Evolutionary conservation across 2,888 invertebrate species (phyloP).

Genomic region (Furcula furcula): DNA sequence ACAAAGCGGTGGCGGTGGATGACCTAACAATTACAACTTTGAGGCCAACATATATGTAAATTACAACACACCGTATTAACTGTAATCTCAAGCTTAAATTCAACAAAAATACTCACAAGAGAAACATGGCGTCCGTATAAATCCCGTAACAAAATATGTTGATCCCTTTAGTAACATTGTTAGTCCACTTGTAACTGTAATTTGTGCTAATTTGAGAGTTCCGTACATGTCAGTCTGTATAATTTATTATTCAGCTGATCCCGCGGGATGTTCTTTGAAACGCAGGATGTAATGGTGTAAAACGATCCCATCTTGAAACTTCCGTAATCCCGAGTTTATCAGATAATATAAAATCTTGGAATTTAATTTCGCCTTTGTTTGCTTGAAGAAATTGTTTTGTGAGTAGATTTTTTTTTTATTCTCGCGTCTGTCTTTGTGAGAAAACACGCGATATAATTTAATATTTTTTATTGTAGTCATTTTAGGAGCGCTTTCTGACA

Average conservation of each 20-base stretch:
- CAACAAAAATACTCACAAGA: neutral
- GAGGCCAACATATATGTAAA: too few relatives aligned
- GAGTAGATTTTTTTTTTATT: constrained; percentile 1
- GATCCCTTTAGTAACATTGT: constrained; percentile 20
- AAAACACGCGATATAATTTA: neutral
- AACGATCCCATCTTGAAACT: constrained; percentile 14
- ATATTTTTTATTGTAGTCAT: neutral
- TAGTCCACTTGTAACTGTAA: constrained; percentile 15
- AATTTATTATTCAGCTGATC: constrained; percentile 27
- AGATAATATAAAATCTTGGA: constrained; percentile 11
- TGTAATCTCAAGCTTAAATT: too few relatives aligned
- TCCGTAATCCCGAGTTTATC: constrained; percentile 15
- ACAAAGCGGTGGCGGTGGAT: too few relatives aligned
- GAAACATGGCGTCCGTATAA: neutral
- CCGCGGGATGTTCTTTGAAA: constrained; percentile 22
- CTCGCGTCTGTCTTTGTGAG: neutral
- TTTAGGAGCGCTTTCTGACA: neutral
- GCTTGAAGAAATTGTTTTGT: constrained; percentile 15
- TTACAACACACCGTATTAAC: too few relatives aligned
- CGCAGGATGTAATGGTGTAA: constrained; percentile 18
- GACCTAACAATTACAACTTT: too few relatives aligned
- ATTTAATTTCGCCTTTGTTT: constrained; percentile 13
- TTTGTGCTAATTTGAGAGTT: constrained; percentile 20
- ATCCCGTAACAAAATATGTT: constrained; percentile 13
- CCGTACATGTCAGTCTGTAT: constrained; percentile 13